phyloP scores from a whole-genome alignment of 2,797 vertebrate genomes.

The Sebastes kiyomatsui region DNA sequence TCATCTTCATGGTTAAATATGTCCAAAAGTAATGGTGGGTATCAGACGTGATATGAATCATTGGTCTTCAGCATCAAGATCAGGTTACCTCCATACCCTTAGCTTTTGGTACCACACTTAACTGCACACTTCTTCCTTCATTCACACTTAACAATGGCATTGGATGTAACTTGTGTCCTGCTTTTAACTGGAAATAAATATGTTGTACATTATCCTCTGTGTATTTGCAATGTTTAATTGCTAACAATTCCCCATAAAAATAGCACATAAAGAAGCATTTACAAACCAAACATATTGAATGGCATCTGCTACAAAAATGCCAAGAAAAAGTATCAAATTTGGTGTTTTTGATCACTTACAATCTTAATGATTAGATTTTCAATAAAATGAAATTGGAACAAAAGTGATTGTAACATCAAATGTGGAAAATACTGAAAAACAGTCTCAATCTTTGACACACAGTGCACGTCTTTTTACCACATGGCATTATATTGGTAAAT shows the following conservation, averaged over 20 bases:
- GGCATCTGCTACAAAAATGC: not conserved
- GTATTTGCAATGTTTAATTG: not conserved
- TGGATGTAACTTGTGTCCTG: not conserved
- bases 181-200: conserved; percentile 8
- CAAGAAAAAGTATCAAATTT: not conserved
- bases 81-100: not conserved
- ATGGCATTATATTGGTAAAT: conserved; percentile 12
- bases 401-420: not conserved
- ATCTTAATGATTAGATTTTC: not conserved
- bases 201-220: not conserved
- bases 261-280: not conserved
- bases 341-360: not conserved
- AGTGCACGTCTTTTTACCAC: conserved; percentile 47
- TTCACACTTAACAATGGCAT: not conserved
- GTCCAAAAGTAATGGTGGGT: not conserved
- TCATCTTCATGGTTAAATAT: not conserved
- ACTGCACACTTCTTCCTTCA: not conserved
- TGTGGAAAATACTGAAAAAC: conserved; percentile 6
- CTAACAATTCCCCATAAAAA: not conserved
- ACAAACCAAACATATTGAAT: not conserved
- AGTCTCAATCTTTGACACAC: not conserved
- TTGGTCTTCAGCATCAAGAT: conserved; percentile 1
- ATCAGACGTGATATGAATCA: not conserved
- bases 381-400: conserved; percentile 5
- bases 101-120: not conserved